Evolutionary conservation across 2,113 vertebrate genomes (phyloP).

Genomic region (Galbula dea): DNA sequence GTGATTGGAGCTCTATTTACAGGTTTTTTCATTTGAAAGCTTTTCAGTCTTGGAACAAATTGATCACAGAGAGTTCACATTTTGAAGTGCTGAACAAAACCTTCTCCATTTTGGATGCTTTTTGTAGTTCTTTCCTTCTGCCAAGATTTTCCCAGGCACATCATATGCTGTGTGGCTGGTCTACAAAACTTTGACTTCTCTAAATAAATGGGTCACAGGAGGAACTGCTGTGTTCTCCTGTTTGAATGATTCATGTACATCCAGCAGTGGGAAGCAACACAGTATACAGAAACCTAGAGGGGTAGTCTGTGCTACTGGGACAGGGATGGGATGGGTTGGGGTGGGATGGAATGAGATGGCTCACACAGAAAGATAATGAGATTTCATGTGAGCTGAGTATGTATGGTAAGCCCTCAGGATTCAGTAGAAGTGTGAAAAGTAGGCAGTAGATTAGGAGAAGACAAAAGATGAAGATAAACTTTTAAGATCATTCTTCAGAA

Average conservation of each 20-base stretch:
- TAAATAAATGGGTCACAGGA: background rate
- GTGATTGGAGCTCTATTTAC: constrained; percentile 41
- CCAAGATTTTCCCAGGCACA: background rate
- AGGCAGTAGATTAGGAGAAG: constrained; percentile 6
- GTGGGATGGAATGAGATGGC: background rate
- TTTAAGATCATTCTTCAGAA: background rate
- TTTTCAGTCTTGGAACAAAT: constrained; percentile 32
- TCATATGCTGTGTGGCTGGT: background rate
- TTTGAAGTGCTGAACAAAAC: background rate
- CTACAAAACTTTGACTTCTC: background rate
- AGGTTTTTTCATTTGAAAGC: constrained; percentile 11
- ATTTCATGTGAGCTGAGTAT: constrained; percentile 33
- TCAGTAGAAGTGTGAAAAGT: background rate
- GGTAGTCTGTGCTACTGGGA: background rate
- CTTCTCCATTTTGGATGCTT: background rate
- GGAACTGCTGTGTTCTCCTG: background rate
- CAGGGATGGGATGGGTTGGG: background rate
- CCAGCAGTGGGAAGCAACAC: background rate
- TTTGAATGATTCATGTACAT: constrained; percentile 7
- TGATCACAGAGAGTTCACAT: too few relatives aligned
- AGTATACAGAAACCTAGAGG: background rate
- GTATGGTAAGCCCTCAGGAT: background rate
- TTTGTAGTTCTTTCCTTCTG: background rate
- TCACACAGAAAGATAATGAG: background rate
- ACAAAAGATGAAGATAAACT: constrained; percentile 39